Base-by-base conservation (phyloP, 2,113 vertebrate species). In the Hymenochirus boettgeri region DNA sequence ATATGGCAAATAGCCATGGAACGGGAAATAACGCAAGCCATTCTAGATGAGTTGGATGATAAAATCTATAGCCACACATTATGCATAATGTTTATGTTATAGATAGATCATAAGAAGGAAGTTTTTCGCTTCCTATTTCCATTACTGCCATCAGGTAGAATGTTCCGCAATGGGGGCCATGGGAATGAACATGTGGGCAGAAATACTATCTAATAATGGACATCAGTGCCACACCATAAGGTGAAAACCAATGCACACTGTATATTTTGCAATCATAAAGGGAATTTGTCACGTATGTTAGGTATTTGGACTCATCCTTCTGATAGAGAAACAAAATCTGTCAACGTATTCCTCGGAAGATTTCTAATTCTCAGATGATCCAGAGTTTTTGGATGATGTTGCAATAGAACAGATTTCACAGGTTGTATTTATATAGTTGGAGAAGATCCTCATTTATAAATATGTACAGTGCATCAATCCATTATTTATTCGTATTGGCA, bases 251-350 rank as follows among this genome's bases (percentile, higher is more conserved):
- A 59, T 69, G 65, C 57, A 60, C 53, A 45, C 57, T 60, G 52
- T 52, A 69, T 53, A 60, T 60, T 69, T 35, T 45, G 50, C 12
- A 57, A 69, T 53, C 53, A 60, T 42, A 60, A 53, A 60, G 65
- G 65, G 57, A 69, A 69, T 67, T 39, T 27, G 33, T 60, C 57
- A 60, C 48, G 55, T 27, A 59, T 59, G 46, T 25, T 69, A 19
- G 56, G 60, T 67, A 67, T 67, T 67, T 67, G 64, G 50, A 39
- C 46, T 67, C 64, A 50, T 51, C 45, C 55, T 58, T 67, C 57
- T 67, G 55, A 55, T 67, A 52, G 23, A 67, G 53, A 42, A 69
- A 60, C 57, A 69, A 69, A 69, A 69, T 69, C 65, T 69, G 65
- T 69, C 57, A 60, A 60, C 48, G 2, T 60, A 53, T 59, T 60